Base-by-base conservation (phyloP, 2,888 invertebrate genomes). In the Gasteruption jaculator region DNA sequence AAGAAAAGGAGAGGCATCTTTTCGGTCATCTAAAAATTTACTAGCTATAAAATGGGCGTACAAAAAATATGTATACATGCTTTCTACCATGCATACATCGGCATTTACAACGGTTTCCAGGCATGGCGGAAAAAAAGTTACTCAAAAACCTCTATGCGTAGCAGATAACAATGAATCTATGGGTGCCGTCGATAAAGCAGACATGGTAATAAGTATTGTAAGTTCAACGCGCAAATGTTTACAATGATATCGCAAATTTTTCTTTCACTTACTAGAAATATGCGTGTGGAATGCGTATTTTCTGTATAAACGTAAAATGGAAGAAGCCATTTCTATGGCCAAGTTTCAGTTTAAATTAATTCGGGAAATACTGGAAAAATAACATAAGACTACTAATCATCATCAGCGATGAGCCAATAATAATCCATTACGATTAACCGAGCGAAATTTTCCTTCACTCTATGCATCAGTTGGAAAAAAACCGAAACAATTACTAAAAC, bases 161-260 rank as follows among this genome's bases (percentile, higher is more conserved):
- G 12, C 34, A 38, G 41, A 45, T 31, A 45, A 48, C 22, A 48
- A 48, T 37, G 26, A 38, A 30, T 19, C 31, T 16, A 47, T 43
- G 41, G 43, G 41, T 45, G 4, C 39, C 18, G 46, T 45, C 8
- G 46, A 46, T 29, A 46, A 38, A 45, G 35, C 41, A 11, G 46
- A 49, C 22, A 46, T 44, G 48, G 40, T 45, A 22, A 48, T 42
- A 18, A 48, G 48, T 36, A 46, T 40, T 36, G 12, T 43, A 8
- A 43, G 26, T 30, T 38, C 35, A 16, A 38, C 31, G 8, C 22
- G 32, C 10, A 38, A 38, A 38, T 38, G 22, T 10, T 15, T 38
- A 19, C 30, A 46, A 43, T 46, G 40, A 41, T 49, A 49, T 39
- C 41, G 41, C 5, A 48, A 41, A 41, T 46, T 32, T 43, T 46